Percentiles rank a stretch among this genome's conserved stretches.
Evolutionary conservation across 2,797 vertebrate genomes (phyloP).

Genomic region (Sebastolobus altivelis): DNA sequence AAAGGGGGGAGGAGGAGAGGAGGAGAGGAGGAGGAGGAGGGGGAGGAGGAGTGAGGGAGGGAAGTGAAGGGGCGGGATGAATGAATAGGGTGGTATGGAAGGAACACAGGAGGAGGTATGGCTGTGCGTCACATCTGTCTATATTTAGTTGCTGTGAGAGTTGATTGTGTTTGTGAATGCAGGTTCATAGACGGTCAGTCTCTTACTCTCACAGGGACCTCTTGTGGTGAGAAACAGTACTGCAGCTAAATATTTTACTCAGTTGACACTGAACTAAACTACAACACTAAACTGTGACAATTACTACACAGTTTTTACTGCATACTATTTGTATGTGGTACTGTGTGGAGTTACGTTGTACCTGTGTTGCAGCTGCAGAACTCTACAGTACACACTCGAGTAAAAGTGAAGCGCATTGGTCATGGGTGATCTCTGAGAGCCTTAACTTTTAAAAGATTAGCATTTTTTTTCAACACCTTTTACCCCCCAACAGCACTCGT

Average conservation of each 20-base stretch:
- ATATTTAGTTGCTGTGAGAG: constrained; percentile 87
- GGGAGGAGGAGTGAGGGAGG: constrained; percentile 36
- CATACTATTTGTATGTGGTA: not conserved
- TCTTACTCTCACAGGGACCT: constrained; percentile 68
- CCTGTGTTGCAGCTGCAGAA: not conserved
- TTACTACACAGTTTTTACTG: not conserved
- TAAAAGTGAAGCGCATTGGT: not conserved
- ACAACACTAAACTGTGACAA: not conserved
- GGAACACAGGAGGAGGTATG: constrained; percentile 66
- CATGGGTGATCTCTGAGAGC: not conserved
- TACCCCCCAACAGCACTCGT: not conserved
- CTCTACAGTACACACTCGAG: not conserved
- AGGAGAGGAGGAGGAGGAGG: constrained; percentile 34
- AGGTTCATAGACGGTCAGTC: constrained; percentile 55
- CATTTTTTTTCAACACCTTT: not conserved
- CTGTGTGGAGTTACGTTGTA: not conserved
- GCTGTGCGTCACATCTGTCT: constrained; percentile 82
- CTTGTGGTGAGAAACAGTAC: constrained; percentile 78
- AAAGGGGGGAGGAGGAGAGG: constrained; percentile 9
- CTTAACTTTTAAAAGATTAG: not conserved
- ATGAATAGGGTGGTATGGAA: constrained; percentile 62
- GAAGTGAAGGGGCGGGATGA: constrained; percentile 66
- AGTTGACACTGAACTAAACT: not conserved
- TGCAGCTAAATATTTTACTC: constrained; percentile 27
- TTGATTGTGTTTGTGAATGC: constrained; percentile 76